Evolutionary conservation across 1,140 invertebrate species (phyloP), one percentile per base, ranked within the genome.

Genomic region (Bombus waltoni): DNA sequence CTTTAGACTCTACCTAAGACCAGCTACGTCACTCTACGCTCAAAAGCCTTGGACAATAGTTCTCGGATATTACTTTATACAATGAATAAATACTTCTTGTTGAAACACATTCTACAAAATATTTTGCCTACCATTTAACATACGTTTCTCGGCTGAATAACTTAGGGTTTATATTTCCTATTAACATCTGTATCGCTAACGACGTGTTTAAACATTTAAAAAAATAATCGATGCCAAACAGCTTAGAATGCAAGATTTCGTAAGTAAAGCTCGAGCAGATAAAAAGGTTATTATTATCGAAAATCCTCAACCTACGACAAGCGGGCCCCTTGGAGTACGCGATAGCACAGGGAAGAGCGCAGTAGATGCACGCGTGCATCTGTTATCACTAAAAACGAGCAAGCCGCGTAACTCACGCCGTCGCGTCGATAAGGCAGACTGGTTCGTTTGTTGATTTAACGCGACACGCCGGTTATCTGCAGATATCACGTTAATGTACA

Each of bases 361-460:
- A 65, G 28, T 78, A 32, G 35, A 73, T 40, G 59, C 32, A 28
- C 57, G 71, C 25, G 32, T 38, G 28, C 38, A 11, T 42, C 18
- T 11, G 71, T 89, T 85, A 87, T 83, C 86, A 72, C 35, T 66
- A 70, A 70, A 78, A 85, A 80, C 76, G 75, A 32, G 42, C 44
- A 47, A 3, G 1, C n/a, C 57, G 10, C 32, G 65, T 82, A 87
- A 82, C 47, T 47, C 47, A 62, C n/a, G 68, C 28, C 75, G 72
- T 82, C 15, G 85, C 75, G 72, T 82, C 10, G 88, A 90, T 88
- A 89, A 90, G 76, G 28, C 86, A 90, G 76, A 22, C 82, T 77
- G 47, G 42, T 11, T 13, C 59, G 77, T 87, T 53, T 87, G 73
- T 89, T 87, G 77, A 90, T 75, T 72, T 71, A 78, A 28, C 57